phyloP scores from a whole-genome alignment of 2,797 vertebrate species.

The Pampus argenteus region DNA sequence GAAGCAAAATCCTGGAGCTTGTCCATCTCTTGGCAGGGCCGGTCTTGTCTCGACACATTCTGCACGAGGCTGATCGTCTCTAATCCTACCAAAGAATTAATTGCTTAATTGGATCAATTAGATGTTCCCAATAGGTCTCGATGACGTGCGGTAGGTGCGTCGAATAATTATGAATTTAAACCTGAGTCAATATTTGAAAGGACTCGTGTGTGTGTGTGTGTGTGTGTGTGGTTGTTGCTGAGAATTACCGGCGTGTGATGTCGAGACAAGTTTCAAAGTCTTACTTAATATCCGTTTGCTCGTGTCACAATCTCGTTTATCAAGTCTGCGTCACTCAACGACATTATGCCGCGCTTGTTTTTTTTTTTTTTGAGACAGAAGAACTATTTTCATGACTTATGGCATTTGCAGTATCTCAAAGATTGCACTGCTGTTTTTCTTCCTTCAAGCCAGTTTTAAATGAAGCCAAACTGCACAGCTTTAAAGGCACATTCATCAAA shows the following conservation, averaged over 20 bases:
- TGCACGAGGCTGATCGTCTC: constrained; percentile 65
- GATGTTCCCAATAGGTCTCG: constrained; percentile 74
- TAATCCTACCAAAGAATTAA: constrained; percentile 81
- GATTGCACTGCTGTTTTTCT: constrained; percentile 85
- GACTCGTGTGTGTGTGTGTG: too few relatives aligned
- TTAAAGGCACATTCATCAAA: constrained; percentile 91
- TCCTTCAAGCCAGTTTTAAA: constrained; percentile 86
- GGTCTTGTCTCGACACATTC: constrained; percentile 53
- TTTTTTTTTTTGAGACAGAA: constrained; percentile 83
- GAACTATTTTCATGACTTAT: constrained; percentile 87
- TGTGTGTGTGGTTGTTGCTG: constrained; percentile 10
- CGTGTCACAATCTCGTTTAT: constrained; percentile 52
- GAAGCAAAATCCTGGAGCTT: constrained; percentile 76
- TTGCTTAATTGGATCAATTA: constrained; percentile 84
- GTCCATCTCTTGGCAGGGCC: constrained; percentile 78
- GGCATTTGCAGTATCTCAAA: constrained; percentile 84
- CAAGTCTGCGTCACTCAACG: constrained; percentile 52
- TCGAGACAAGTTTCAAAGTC: constrained; percentile 46
- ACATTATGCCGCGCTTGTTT: constrained; percentile 80
- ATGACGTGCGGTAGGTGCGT: constrained; percentile 61
- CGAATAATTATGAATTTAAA: constrained; percentile 42
- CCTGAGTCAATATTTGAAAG: constrained; percentile 28
- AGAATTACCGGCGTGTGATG: constrained; percentile 20
- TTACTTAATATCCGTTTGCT: constrained; percentile 63
- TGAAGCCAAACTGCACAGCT: constrained; percentile 86